Percentiles rank a stretch among this genome's conserved stretches.
Conservation (phyloP, 2,888 invertebrate species). For the Drosophila prostipennis region DNA sequence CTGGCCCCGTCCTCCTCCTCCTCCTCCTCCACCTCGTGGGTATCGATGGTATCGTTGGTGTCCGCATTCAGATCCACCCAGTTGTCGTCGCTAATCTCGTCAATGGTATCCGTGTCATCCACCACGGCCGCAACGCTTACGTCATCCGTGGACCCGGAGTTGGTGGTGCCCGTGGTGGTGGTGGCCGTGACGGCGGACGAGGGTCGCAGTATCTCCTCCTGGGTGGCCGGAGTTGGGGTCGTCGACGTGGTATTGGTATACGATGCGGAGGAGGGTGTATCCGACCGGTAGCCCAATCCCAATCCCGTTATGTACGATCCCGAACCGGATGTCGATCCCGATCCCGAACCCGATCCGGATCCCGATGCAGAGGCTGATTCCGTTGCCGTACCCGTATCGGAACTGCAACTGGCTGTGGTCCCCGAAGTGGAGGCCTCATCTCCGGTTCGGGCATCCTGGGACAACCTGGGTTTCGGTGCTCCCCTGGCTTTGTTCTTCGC, state of each 20-base stretch:
- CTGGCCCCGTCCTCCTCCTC: conserved; percentile 41
- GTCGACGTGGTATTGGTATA: conserved; percentile 35
- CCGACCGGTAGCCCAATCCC: conserved; percentile 16
- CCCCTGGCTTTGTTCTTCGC: conserved; percentile 43
- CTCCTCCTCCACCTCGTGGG: conserved; percentile 12
- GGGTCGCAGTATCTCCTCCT: conserved; percentile 29
- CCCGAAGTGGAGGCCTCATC: conserved; percentile 34
- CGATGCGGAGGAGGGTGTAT: conserved; percentile 29
- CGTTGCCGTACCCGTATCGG: conserved; percentile 1
- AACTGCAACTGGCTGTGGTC: conserved; percentile 26
- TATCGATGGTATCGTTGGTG: conserved; percentile 25
- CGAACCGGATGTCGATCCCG: background rate
- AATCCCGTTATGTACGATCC: background rate
- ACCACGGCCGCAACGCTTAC: conserved; percentile 64
- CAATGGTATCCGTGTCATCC: conserved; percentile 67
- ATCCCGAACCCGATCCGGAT: background rate
- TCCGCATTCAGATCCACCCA: conserved; percentile 63
- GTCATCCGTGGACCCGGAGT: conserved; percentile 65
- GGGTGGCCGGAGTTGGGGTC: conserved; percentile 56
- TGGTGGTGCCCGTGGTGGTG: conserved; percentile 29
- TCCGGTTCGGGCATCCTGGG: conserved; percentile 28
- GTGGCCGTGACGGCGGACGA: conserved; percentile 42
- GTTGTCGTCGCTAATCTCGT: conserved; percentile 66
- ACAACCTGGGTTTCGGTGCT: background rate
- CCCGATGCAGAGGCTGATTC: conserved; percentile 14